Base-by-base conservation (phyloP, 1,140 invertebrate species). In the Bicyclus anynana region DNA sequence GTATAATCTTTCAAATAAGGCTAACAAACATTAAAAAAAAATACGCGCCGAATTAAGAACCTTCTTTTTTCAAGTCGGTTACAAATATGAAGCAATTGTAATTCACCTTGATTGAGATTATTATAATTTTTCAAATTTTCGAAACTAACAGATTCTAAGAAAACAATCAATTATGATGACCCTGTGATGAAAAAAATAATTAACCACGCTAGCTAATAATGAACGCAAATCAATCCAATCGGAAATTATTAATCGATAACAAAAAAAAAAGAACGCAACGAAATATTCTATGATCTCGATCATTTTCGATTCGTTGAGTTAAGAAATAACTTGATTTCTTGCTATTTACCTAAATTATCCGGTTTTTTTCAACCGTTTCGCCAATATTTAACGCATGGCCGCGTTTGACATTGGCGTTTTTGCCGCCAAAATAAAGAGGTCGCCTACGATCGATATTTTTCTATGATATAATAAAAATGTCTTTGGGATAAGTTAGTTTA, bases 301-400 rank as follows among this genome's bases (percentile, higher is more conserved):
- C 29, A 64, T 42, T 59, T n/a, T 68, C 65, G 59, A 66, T 68
- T 72, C 63, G 56, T 48, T 56, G 56, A 46, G 62, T 84, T 80
- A 80, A 74, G 80, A 79, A 85, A 85, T 53, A n/a, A 69, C 69
- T 72, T 62, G 82, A 84, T 85, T 85, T 85, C 79, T 77, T 78
- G 81, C 74, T 87, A 74, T 84, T 87, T 87, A 84, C 74, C 72
- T 54, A 79, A 75, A 84, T 84, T 84, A 82, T 69, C 74, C 70
- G 74, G 67, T 77, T 84, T 82, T 84, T 86, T 80, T 62, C 54
- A 47, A 53, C 52, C 65, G 70, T 83, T 87, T 79, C 74, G 71
- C 59, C 80, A 87, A 80, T 72, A 68, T 67, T 77, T 82, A 74
- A 84, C 84, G 84, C 80, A 77, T 83, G 76, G 73, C 51, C 66